phyloP scores from a whole-genome alignment of 1,140 invertebrate species.

The Elymnias hypermnestra region DNA sequence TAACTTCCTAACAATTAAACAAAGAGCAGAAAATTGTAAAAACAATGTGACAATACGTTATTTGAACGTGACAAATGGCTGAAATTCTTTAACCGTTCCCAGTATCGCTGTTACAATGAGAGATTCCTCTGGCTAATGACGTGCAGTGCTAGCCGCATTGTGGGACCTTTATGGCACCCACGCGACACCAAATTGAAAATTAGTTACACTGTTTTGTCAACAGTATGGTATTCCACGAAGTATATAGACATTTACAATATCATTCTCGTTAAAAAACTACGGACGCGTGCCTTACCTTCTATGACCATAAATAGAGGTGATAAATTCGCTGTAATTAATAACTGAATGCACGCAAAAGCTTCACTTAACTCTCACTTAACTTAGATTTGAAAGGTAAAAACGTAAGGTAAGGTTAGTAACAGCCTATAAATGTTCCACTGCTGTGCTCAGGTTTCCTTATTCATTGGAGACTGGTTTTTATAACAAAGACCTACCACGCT shows the following conservation, averaged over 20 bases:
- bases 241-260: conserved; percentile 42
- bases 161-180: conserved; percentile 66
- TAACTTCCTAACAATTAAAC: conserved; percentile 70
- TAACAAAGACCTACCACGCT: too few species aligned
- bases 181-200: conserved; percentile 66
- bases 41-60: conserved; percentile 53
- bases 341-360: too few species aligned
- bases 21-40: conserved; percentile 54
- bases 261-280: conserved; percentile 45
- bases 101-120: conserved; percentile 49
- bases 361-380: too few species aligned
- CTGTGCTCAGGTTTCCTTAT: too few species aligned
- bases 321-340: not conserved
- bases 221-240: conserved; percentile 54
- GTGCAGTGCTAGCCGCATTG: conserved; percentile 51
- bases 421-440: too few species aligned
- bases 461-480: too few species aligned
- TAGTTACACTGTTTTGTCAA: conserved; percentile 70
- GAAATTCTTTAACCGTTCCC: conserved; percentile 50
- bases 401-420: too few species aligned
- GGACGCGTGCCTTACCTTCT: conserved; percentile 66
- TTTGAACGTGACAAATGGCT: conserved; percentile 39
- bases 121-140: conserved; percentile 57
- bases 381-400: too few species aligned
- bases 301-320: conserved; percentile 16